Conservation (phyloP, 2,888 invertebrate species). For the Neoitamus cyanurus region DNA sequence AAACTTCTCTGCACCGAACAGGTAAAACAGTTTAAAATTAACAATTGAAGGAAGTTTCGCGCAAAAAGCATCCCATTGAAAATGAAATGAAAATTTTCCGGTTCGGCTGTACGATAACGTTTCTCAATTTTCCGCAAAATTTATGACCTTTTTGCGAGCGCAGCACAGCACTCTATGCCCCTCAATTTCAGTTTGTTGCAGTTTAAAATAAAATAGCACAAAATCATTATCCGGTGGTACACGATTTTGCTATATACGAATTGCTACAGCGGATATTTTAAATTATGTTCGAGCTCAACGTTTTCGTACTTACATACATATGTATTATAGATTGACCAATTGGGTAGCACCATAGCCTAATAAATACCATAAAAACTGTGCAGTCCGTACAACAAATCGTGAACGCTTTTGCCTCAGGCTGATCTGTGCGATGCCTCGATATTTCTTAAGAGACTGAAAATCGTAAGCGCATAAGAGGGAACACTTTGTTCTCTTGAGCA, state of each 20-base stretch:
- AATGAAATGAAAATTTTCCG: slow-evolving; percentile 9
- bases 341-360: no score
- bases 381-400: no score
- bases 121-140: slow-evolving; percentile 38
- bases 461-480: no score
- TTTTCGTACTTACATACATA: no score
- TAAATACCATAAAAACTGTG: no score
- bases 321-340: background rate
- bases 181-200: slow-evolving; percentile 14
- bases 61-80: slow-evolving; percentile 28
- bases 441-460: no score
- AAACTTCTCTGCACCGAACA: slow-evolving; percentile 25
- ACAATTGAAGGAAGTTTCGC: slow-evolving; percentile 41
- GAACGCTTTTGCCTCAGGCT: no score
- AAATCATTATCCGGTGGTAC: slow-evolving; percentile 11
- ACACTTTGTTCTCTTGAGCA: no score
- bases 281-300: background rate
- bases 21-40: slow-evolving; percentile 41
- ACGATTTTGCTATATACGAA: slow-evolving; percentile 24
- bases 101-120: slow-evolving; percentile 12
- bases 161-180: background rate
- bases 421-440: no score
- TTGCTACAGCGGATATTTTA: background rate
- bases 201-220: slow-evolving; percentile 28
- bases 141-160: slow-evolving; percentile 23